Percentiles rank a stretch among this genome's conserved stretches.
phyloP scores from a whole-genome alignment of 1,140 invertebrate genomes.

The Pomacea maculata region DNA sequence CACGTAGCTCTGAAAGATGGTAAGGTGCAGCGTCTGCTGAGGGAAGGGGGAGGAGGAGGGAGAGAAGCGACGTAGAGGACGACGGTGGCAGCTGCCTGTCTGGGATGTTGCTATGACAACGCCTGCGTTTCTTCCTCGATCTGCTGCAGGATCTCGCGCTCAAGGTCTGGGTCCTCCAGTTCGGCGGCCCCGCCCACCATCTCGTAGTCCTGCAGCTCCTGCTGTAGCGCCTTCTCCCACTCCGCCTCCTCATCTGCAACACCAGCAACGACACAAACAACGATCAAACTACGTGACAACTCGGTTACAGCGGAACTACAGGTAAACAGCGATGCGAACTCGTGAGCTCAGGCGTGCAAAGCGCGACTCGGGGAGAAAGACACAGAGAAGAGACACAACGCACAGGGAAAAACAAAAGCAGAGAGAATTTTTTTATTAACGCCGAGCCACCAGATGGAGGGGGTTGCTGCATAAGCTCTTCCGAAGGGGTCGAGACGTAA shows the following conservation, averaged over 20 bases:
- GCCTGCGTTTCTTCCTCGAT: constrained; percentile 51
- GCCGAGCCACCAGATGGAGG: too few relatives aligned
- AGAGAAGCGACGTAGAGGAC: not conserved
- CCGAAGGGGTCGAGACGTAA: too few relatives aligned
- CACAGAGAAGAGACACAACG: not conserved
- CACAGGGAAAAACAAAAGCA: not conserved
- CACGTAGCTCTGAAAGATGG: too few relatives aligned
- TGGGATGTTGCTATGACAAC: not conserved
- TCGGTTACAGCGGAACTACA: not conserved
- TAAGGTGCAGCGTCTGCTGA: too few relatives aligned
- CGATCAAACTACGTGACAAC: not conserved
- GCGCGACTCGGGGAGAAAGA: not conserved
- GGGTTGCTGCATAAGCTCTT: too few relatives aligned
- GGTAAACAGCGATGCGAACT: not conserved
- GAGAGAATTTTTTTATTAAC: not conserved
- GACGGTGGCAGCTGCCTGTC: not conserved
- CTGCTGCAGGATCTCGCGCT: constrained; percentile 71
- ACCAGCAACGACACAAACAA: not conserved
- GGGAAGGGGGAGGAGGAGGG: not conserved
- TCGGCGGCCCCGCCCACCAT: constrained; percentile 73
- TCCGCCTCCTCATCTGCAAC: constrained; percentile 11
- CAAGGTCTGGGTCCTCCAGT: constrained; percentile 67
- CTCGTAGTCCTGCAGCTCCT: constrained; percentile 91
- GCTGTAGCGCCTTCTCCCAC: constrained; percentile 92
- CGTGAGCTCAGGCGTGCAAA: not conserved